Conservation (phyloP, 2,888 invertebrate species). For the Chrysotoxum bicinctum region DNA sequence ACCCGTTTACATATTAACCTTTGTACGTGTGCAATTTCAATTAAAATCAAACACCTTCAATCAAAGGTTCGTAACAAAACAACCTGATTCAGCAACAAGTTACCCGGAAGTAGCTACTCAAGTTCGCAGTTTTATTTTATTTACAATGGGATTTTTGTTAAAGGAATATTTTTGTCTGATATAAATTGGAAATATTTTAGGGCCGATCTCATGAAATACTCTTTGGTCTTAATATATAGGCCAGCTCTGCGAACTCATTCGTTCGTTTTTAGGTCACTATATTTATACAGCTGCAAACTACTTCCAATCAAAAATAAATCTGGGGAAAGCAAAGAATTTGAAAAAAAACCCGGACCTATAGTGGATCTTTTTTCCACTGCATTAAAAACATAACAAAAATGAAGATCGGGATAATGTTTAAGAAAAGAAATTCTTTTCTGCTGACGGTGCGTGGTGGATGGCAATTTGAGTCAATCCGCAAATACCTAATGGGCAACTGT, state of each 20-base stretch:
- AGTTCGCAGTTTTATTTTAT: constrained; percentile 9
- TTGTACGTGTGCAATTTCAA: neutral
- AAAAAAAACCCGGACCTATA: neutral
- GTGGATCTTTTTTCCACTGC: neutral
- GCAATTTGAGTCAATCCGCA: neutral
- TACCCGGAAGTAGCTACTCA: constrained; percentile 58
- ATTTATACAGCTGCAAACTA: neutral
- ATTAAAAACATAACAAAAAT: neutral
- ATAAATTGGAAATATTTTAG: constrained; percentile 20
- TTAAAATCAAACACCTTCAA: neutral
- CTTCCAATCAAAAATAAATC: neutral
- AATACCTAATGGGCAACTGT: constrained; percentile 13
- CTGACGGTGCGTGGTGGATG: neutral
- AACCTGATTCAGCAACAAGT: constrained; percentile 59
- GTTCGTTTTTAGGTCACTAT: constrained; percentile 54
- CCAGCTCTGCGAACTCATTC: constrained; percentile 30
- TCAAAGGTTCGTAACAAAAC: constrained; percentile 10
- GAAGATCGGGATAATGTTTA: neutral
- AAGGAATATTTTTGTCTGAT: neutral
- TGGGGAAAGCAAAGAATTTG: neutral
- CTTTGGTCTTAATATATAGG: constrained; percentile 27
- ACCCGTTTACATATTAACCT: neutral
- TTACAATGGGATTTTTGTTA: neutral
- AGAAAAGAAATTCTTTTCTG: neutral
- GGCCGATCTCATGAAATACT: constrained; percentile 53